These are phyloP conservation scores for Larimichthys crocea DNA, from an alignment of 2,113 vertebrate species.

Conservation along the genomic window DNA sequence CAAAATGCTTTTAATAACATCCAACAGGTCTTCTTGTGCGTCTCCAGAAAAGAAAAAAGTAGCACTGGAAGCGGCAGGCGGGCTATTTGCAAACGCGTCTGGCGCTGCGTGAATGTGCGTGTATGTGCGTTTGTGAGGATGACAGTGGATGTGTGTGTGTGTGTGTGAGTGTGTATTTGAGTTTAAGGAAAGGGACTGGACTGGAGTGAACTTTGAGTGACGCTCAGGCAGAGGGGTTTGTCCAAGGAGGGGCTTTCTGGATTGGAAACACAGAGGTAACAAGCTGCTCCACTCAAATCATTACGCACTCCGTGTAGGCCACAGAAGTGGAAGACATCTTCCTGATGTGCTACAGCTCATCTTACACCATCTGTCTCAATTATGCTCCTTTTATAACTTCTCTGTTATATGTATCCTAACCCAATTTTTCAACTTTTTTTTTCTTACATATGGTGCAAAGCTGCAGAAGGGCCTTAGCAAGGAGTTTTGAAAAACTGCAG, in stretches of 20 bases:
- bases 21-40: conserved; percentile 40
- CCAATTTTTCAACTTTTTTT: background rate
- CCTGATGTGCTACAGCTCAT: background rate
- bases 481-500: background rate
- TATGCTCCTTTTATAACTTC: background rate
- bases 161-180: conserved; percentile 41
- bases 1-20: conserved; percentile 2
- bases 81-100: conserved; percentile 38
- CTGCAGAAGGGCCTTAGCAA: background rate
- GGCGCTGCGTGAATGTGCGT: conserved; percentile 34
- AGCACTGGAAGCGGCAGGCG: conserved; percentile 41
- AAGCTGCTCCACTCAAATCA: conserved; percentile 1
- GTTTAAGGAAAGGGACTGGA: conserved; percentile 54
- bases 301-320: background rate
- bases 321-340: background rate
- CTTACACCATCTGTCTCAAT: background rate
- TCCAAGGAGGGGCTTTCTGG: conserved; percentile 69
- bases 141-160: conserved; percentile 34
- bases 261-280: conserved; percentile 41
- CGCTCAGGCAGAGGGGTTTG: conserved; percentile 57
- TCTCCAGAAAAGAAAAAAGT: conserved; percentile 35
- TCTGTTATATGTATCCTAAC: background rate
- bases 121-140: conserved; percentile 28
- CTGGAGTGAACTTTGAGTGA: conserved; percentile 67
- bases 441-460: background rate